These are phyloP conservation scores for Papilio demoleus DNA, from an alignment of 2,888 invertebrate species.

Conservation along the genomic window DNA sequence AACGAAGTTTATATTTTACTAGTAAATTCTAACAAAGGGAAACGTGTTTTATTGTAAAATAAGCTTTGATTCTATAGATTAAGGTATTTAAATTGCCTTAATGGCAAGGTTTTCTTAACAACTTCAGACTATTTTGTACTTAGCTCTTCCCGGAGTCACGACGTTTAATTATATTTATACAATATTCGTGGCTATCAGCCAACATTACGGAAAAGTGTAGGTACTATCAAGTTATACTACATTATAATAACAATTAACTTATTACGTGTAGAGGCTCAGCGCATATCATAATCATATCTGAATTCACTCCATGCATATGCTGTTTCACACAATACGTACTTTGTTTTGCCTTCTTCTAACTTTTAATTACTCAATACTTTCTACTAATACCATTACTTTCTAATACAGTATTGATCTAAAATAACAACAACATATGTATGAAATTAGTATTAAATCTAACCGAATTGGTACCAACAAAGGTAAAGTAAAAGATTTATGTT, in stretches of 20 bases:
- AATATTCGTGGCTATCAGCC: slow-evolving; percentile 54
- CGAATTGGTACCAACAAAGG: background rate
- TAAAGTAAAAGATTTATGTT: slow-evolving; percentile 30
- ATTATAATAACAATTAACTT: no score
- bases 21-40: slow-evolving; percentile 6
- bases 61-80: slow-evolving; percentile 72
- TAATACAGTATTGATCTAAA: background rate
- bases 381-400: background rate
- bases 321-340: no score
- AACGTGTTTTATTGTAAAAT: slow-evolving; percentile 57
- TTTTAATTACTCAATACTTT: no score
- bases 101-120: slow-evolving; percentile 70
- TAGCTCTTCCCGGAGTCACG: slow-evolving; percentile 71
- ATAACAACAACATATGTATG: background rate
- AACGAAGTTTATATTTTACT: background rate
- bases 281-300: no score
- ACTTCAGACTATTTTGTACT: slow-evolving; percentile 66
- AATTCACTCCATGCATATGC: no score
- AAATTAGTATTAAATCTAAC: background rate
- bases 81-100: slow-evolving; percentile 74
- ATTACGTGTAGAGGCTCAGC: no score
- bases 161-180: slow-evolving; percentile 70
- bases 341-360: no score
- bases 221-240: slow-evolving; percentile 37
- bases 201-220: slow-evolving; percentile 49